A percentile compares a stretch with the other conserved stretches of the same genome.
These are phyloP conservation scores for Antechinus stuartii DNA, from an alignment of 2,113 vertebrate genomes.

Conservation along the genomic window DNA sequence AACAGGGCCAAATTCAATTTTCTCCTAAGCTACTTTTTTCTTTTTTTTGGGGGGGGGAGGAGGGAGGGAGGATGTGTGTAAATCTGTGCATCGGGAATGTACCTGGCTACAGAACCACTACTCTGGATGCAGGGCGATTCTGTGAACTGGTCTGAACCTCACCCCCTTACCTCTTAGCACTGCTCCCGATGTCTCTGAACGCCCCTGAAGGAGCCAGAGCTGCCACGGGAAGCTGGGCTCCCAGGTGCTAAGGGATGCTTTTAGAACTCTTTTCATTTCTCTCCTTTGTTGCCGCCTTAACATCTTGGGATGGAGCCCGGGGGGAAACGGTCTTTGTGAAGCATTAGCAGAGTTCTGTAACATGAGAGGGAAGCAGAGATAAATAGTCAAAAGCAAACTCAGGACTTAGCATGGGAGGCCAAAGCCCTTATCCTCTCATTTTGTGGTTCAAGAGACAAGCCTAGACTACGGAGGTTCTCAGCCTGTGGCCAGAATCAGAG, in stretches of 20 bases:
- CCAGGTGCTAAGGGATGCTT: background rate
- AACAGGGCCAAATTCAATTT: background rate
- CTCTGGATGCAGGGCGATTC: background rate
- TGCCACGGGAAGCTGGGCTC: background rate
- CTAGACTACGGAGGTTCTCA: background rate
- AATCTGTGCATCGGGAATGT: too few relatives aligned
- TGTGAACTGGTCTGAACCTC: background rate
- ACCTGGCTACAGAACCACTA: fast-evolving
- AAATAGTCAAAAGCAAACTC: background rate
- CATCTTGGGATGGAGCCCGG: background rate
- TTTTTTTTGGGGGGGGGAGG: too few relatives aligned
- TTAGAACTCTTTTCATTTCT: background rate
- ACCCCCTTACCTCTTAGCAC: background rate
- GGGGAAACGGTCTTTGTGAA: background rate
- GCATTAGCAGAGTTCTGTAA: background rate
- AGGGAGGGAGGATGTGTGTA: fast-evolving
- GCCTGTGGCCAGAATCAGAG: background rate
- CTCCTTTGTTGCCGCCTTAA: background rate
- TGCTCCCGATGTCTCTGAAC: background rate
- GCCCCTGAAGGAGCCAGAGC: background rate
- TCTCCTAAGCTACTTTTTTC: background rate
- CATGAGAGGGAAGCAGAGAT: background rate
- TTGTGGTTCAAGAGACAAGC: background rate
- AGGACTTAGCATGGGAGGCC: background rate
- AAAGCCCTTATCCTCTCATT: background rate